Conservation (phyloP, 2,888 invertebrate species). For the Cataglyphis rosenhaueri region DNA sequence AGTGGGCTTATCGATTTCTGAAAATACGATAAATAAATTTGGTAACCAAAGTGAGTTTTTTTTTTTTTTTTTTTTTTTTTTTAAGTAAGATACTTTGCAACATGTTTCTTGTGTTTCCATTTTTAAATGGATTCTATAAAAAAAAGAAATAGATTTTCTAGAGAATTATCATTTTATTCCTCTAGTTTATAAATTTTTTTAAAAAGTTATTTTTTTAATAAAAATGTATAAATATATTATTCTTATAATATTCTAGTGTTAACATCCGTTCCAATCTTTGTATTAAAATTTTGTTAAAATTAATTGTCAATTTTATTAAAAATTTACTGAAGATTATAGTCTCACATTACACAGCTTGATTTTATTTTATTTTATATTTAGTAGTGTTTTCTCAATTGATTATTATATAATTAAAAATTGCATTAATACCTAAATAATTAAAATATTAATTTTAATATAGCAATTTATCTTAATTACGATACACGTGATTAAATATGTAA, state of each 20-base stretch:
- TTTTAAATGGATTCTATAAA: neutral
- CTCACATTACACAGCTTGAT: neutral
- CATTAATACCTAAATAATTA: neutral
- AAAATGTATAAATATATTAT: neutral
- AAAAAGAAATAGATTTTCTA: neutral
- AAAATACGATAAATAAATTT: conserved; percentile 56
- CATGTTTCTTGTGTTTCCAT: neutral
- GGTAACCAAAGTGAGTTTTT: neutral
- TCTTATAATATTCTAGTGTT: neutral
- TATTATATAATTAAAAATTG: neutral
- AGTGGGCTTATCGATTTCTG: conserved; percentile 79
- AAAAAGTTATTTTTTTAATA: neutral
- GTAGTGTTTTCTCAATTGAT: neutral
- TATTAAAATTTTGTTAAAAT: no score
- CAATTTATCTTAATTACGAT: neutral
- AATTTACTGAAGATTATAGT: neutral
- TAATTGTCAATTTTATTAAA: neutral
- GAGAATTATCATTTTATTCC: neutral
- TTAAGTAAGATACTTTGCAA: neutral
- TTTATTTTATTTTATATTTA: neutral
- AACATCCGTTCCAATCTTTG: neutral
- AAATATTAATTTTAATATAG: neutral
- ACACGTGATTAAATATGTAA: neutral
- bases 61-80: no score
- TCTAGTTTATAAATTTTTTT: neutral